Conservation (phyloP, 2,113 vertebrate genomes). For the Vireo altiloquus region DNA sequence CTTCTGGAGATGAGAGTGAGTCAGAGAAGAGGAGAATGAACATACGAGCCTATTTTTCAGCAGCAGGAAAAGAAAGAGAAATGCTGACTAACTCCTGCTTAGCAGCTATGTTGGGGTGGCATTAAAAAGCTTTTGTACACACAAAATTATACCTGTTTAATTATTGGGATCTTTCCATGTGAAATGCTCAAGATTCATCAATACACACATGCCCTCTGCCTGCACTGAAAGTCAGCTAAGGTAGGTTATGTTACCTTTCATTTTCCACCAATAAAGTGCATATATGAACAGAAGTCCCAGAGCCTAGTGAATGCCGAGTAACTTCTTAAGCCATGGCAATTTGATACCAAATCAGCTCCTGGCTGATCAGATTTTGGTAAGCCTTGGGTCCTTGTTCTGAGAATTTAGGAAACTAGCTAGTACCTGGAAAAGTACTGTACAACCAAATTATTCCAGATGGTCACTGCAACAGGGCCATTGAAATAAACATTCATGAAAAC, state of each 20-base stretch:
- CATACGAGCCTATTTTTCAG: neutral
- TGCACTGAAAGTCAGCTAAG: neutral
- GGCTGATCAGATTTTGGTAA: neutral
- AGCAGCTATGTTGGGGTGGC: neutral
- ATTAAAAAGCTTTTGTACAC: neutral
- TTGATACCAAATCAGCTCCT: neutral
- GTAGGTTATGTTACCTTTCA: neutral
- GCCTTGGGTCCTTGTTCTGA: neutral
- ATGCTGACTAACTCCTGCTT: neutral
- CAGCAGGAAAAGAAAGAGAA: neutral
- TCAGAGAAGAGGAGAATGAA: neutral
- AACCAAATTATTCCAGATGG: neutral
- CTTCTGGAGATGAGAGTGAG: neutral
- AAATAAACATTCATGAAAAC: slow-evolving; percentile 26
- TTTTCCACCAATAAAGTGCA: neutral
- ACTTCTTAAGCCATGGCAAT: neutral
- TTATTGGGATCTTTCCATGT: neutral
- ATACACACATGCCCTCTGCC: neutral
- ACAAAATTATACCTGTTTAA: neutral
- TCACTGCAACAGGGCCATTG: neutral
- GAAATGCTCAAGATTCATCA: neutral
- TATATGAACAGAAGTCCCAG: neutral
- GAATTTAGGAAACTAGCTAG: neutral
- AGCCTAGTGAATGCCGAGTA: neutral
- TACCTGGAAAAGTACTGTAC: neutral